Evolutionary conservation across 1,140 invertebrate species (phyloP), one percentile per base, ranked within the genome.

Genomic region (Aethina tumida): DNA sequence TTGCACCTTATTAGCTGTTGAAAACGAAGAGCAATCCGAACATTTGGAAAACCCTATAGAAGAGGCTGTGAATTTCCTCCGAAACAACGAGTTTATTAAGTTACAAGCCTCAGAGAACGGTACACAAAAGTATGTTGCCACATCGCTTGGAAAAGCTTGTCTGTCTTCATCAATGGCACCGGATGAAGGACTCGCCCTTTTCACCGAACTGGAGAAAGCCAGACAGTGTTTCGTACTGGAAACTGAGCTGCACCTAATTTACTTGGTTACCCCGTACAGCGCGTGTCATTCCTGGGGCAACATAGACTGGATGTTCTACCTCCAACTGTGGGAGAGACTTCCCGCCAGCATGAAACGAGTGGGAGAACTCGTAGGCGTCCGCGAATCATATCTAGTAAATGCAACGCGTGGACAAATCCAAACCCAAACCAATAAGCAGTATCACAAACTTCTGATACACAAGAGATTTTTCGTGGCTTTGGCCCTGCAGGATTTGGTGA

Each of bases 171-270:
- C 91, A 0, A 75, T 98, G 58, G 79, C 90, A 10, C 94, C 94
- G 0, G 83, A 85, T 59, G 91, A 97, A 59, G 91, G 88, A 2
- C 65, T 96, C 3, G 70, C 77, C 18, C 70, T 97, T 12, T 89
- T 97, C 55, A 75, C 78, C 49, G 94, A 97, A 61, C 59, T 98
- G n/a, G 78, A 92, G 57, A 84, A 81, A 63, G 91, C 94, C 0
- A 68, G 91, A 25, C 77, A 81, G 52, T 86, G 82, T 53, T 85
- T 99, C 60, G 90, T 93, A 0, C 65, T 99, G 5, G 91, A 97
- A 55, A 90, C 82, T 48, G 94, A 99, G 56, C 69, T 99, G 0
- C 96, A 99, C 64, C 73, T 97, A 19, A 76, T 98, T 29, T 98
- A 97, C 65, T 67, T 94, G 50, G 87, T 93, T 2, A 93, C 89